Evolutionary conservation across 2,113 vertebrate species (phyloP).

Genomic region (Python bivittatus): DNA sequence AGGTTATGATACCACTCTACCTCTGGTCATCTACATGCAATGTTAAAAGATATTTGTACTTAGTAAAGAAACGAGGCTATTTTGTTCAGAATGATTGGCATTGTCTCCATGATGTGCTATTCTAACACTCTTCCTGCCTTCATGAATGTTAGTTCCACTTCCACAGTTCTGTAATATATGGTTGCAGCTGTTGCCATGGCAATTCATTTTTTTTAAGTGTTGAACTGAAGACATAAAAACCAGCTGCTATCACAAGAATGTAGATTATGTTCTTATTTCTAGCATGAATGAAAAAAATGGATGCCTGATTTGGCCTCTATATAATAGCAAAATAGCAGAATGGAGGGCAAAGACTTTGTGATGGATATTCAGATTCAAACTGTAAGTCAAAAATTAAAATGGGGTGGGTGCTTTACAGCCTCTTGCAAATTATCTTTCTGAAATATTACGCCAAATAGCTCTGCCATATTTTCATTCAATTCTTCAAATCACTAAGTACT

Average conservation of each 20-base stretch:
- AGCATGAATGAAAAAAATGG: slow-evolving; percentile 23
- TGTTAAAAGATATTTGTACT: slow-evolving; percentile 49
- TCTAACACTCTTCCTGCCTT: slow-evolving; percentile 56
- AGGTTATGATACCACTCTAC: slow-evolving; percentile 29
- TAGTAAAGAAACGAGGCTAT: slow-evolving; percentile 41
- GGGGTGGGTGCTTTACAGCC: slow-evolving; percentile 30
- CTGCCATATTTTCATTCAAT: neutral
- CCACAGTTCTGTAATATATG: slow-evolving; percentile 69
- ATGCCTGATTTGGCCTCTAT: slow-evolving; percentile 26
- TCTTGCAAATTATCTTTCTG: slow-evolving; percentile 7
- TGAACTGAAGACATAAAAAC: slow-evolving; percentile 65
- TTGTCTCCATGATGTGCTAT: slow-evolving; percentile 53
- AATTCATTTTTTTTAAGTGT: slow-evolving; percentile 70
- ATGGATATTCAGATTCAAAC: slow-evolving; percentile 39
- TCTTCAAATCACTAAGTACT: neutral
- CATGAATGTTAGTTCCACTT: slow-evolving; percentile 68
- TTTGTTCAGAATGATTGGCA: slow-evolving; percentile 35
- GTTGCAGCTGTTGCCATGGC: slow-evolving; percentile 73
- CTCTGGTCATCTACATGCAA: slow-evolving; percentile 47
- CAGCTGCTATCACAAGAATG: slow-evolving; percentile 68
- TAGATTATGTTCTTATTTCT: slow-evolving; percentile 43
- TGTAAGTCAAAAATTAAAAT: slow-evolving; percentile 39
- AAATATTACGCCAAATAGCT: too few species aligned
- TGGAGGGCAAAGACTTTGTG: slow-evolving; percentile 15
- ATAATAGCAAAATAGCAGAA: slow-evolving; percentile 3